These are phyloP conservation scores for Amblyjoppa fuscipennis DNA, from an alignment of 2,888 invertebrate genomes.

Conservation along the genomic window DNA sequence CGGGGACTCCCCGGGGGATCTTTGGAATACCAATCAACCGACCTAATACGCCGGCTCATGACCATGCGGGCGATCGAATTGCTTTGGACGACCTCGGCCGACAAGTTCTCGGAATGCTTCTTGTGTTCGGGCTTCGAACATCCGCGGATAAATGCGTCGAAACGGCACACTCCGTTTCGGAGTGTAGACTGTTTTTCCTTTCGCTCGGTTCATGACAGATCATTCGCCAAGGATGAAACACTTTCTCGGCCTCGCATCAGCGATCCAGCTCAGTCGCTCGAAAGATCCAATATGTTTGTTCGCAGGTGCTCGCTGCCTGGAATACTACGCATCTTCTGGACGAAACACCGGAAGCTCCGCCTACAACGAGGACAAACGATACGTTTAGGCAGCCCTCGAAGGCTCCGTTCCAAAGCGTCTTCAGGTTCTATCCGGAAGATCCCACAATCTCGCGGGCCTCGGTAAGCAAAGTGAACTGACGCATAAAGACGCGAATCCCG, in stretches of 20 bases:
- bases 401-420: slow-evolving; percentile 12
- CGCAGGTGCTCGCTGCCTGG: background rate
- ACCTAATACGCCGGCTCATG: slow-evolving; percentile 73
- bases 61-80: slow-evolving; percentile 81
- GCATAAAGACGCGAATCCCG: slow-evolving; percentile 77
- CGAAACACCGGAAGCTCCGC: background rate
- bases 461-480: slow-evolving; percentile 70
- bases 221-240: background rate
- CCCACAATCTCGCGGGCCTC: slow-evolving; percentile 27
- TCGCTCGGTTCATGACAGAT: background rate
- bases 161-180: too few species aligned
- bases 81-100: slow-evolving; percentile 68
- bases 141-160: background rate
- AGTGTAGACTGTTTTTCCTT: too few species aligned
- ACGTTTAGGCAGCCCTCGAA: slow-evolving; percentile 1
- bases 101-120: slow-evolving; percentile 18
- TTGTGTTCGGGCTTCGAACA: background rate
- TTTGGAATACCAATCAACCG: slow-evolving; percentile 77
- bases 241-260: background rate
- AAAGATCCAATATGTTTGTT: background rate
- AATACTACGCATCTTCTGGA: background rate
- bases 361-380: background rate
- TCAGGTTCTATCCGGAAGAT: background rate
- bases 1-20: slow-evolving; percentile 70
- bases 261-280: background rate